phyloP scores from a whole-genome alignment of 2,113 vertebrate genomes.

The Megaceryle maxima region DNA sequence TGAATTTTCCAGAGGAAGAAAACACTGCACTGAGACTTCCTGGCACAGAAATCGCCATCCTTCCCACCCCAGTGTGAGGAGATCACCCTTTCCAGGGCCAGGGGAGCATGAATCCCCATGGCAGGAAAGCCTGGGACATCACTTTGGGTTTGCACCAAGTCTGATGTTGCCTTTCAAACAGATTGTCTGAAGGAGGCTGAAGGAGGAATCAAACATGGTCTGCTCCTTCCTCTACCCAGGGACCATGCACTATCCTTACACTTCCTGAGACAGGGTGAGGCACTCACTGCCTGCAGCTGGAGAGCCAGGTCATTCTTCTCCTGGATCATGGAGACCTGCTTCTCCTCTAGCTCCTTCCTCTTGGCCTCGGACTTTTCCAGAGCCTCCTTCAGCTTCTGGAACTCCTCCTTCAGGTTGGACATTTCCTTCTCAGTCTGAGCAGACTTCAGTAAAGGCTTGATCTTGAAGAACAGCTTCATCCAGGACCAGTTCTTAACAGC shows the following conservation, averaged over 20 bases:
- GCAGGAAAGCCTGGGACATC: background rate
- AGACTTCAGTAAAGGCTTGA: conserved; percentile 91
- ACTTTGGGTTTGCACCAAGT: background rate
- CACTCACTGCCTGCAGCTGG: conserved; percentile 91
- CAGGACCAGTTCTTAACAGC: conserved; percentile 94
- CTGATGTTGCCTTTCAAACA: background rate
- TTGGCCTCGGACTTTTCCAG: conserved; percentile 88
- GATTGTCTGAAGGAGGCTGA: background rate
- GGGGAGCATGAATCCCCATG: background rate
- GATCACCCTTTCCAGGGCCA: background rate
- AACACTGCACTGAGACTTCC: background rate
- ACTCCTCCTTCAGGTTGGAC: conserved; percentile 83
- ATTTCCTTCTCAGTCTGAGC: conserved; percentile 92
- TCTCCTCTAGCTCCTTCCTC: conserved; percentile 91
- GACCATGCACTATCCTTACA: background rate
- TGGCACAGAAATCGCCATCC: background rate
- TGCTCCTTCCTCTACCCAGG: background rate
- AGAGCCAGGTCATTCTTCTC: conserved; percentile 93
- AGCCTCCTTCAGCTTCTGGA: conserved; percentile 86
- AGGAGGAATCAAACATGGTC: background rate
- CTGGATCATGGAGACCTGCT: conserved; percentile 88
- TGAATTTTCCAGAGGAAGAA: background rate
- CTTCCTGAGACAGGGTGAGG: background rate
- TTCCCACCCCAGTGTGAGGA: background rate
- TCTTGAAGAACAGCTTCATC: conserved; percentile 98